Base-by-base conservation (phyloP, 1,140 invertebrate genomes). In the Pseudobourletiella spinata region DNA sequence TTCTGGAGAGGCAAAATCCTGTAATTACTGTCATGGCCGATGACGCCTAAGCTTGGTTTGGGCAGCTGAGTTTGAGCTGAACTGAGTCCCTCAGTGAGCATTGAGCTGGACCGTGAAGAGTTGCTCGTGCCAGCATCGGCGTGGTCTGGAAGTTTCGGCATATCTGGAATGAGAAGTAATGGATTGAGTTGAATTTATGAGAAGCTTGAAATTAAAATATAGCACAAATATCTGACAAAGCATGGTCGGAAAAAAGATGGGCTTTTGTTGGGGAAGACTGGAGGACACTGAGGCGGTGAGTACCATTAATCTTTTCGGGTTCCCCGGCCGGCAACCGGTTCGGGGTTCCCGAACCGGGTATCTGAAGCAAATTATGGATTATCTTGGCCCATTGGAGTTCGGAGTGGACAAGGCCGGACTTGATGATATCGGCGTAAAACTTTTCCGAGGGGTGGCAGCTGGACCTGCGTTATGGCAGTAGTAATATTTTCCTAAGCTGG, bases 11-110 rank as follows among this genome's bases (percentile, higher is more conserved):
- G 97, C 75, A 99, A 99, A 0, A 99, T 94, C 32, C 97, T 97
- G 75, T 91, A 99, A 69, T 86, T 86, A 74, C 86, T 86, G 74
- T 99, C 95, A 71, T 95, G 79, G 3, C 97, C 97, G 51, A 99
- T 86, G 0, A 98, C 89, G 70, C 90, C 87, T 1, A 99, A 80
- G 32, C 96, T 97, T 26, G 95, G 92, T 8, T 99, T 91, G 77
- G 94, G 96, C 76, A 98, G 81, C n/a, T n/a, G 82, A 1, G 92
- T 86, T 78, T 99, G 99, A 74, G 97, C 97, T 79, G 97, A 99
- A 77, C 99, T n/a, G 77, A 99, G 97, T 92, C 97, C 97, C 81
- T 99, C 96, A 62, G 97, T 99, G 14, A 99, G 80, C 68, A 99
- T 99, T 1, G 99, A 80, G 0, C 95, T 98, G 75, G 96, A 99